Base-by-base conservation (phyloP, 2,888 invertebrate genomes). In the Leptinotarsa haldemani region DNA sequence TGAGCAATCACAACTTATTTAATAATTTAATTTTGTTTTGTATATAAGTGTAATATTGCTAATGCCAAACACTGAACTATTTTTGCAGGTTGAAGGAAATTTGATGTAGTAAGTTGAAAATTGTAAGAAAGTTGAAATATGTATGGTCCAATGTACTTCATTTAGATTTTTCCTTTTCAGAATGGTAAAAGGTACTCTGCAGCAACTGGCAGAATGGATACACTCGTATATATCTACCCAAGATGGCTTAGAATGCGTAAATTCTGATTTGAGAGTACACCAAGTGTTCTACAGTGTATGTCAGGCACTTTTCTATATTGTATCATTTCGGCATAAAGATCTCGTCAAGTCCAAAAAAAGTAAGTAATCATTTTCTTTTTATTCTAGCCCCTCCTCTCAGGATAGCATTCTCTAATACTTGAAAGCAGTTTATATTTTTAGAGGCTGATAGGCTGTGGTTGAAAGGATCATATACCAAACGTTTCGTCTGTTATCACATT, bases 261-360 rank as follows among this genome's bases (percentile, higher is more conserved):
- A 89, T 80, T 88, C 89, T 16, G 93, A 93, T 79, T 83, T 92
- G 0, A 91, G 93, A 81, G 91, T 93, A 0, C 97, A 99, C 85
- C 90, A 93, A 4, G 94, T 97, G 0, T 99, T 99, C 88, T 97
- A 97, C 85, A 92, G 95, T 1, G 92, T 97, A 4, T 97, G 97
- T 81, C 98, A 99, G 87, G 93, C 96, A 0, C 89, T 98, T 63
- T 98, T 99, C 88, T 97, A 98, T 87, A 89, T 97, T 18, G 93
- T 99, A 75, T 94, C 95, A 0, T 98, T 97, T 86, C 92, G 97
- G 75, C 94, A 96, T 85, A 93, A 93, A 81, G 94, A 97, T 84
- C 89, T 98, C 80, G 92, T 96, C 61, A 90, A 90, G 72, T 91
- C 90, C 81, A 92, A 92, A 85, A 94, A 94, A 89, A 93, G 97